Evolutionary conservation across 2,113 vertebrate genomes (phyloP), one percentile per base, ranked within the genome.

Genomic region (Ploceus nigricollis): DNA sequence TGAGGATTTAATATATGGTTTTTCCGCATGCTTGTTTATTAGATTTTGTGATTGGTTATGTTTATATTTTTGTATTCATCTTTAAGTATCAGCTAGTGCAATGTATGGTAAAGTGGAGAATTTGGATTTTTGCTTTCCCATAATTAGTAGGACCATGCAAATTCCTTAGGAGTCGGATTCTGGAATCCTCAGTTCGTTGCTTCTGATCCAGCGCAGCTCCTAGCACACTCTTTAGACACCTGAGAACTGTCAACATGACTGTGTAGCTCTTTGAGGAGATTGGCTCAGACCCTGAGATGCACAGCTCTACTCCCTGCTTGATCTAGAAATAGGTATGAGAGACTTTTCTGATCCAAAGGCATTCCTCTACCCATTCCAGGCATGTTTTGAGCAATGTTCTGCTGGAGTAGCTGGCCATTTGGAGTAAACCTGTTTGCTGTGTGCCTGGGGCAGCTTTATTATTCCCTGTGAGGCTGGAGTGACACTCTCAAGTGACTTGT

Each of bases 141-240:
- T 73, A 45, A 28, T 66, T 71, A 42, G 22, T 44, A 15, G 21
- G 33, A 11, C 33, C 5, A 1, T 8, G 28, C 20, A 53, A 40
- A 33, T 65, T 48, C 39, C 19, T 2, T 15, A 30, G 70, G 22
- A 40, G 25, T 22, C 0, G 0, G 15, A 58, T 68, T 71, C 27
- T 68, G 39, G 11, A 19, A 53, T 90, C 28, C n/a, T 42, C 8
- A 10, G 24, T 53, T 84, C 48, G 66, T 77, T 1, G 0, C 33
- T 72, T 16, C 39, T 40, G 25, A 28, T 45, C 19, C 68, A 37
- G 30, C 28, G 39, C 33, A 64, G 30, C 10, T 91, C 56, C 42
- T 35, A 4, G 12, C 12, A 27, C 1, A 0, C 7, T 76, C 28
- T 22, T 45, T 15, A 27, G 28, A 30, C 14, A 53, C n/a, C 31